A percentile compares a stretch with the other conserved stretches of the same genome.
These are phyloP conservation scores for Spea multiplicata DNA, from an alignment of 2,113 vertebrate genomes.

Conservation along the genomic window DNA sequence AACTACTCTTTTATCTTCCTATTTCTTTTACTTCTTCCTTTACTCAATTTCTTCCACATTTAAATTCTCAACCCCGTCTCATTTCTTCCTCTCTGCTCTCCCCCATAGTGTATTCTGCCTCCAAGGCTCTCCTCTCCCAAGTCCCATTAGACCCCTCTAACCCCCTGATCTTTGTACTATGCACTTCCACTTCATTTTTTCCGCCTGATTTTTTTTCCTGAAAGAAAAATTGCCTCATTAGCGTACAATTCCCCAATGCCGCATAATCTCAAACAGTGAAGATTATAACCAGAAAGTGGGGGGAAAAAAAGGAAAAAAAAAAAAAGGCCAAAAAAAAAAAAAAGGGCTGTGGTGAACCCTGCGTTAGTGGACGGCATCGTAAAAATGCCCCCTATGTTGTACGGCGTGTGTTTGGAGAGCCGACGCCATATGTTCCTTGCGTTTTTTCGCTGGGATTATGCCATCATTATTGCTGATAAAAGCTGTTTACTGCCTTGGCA, in stretches of 20 bases:
- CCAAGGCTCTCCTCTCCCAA: neutral
- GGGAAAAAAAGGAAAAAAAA: too few species aligned
- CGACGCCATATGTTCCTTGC: constrained; percentile 97
- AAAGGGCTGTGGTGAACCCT: constrained; percentile 76
- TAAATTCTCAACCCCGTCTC: constrained; percentile 1
- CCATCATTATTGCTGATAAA: constrained; percentile 99
- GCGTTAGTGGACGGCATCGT: constrained; percentile 90
- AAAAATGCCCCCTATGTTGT: constrained; percentile 91
- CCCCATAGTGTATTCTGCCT: too few species aligned
- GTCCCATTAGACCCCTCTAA: neutral
- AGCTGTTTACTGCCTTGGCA: constrained; percentile 99
- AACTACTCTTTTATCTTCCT: too few species aligned
- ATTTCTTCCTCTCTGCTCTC: constrained; percentile 24
- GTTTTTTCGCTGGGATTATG: constrained; percentile 99
- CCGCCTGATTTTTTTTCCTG: constrained; percentile 42
- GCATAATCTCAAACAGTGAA: constrained; percentile 71
- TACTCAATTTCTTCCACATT: neutral
- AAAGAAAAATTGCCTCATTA: constrained; percentile 72
- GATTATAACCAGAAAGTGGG: constrained; percentile 70
- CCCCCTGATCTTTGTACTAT: neutral
- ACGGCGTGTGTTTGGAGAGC: constrained; percentile 91
- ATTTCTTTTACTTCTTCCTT: too few species aligned
- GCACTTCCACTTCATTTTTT: neutral
- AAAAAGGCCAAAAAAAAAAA: neutral
- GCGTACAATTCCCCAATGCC: constrained; percentile 71